Evolutionary conservation across 35 echinoderm and acorn worm genomes (phyloP).

Genomic region (Strongylocentrotus purpuratus): DNA sequence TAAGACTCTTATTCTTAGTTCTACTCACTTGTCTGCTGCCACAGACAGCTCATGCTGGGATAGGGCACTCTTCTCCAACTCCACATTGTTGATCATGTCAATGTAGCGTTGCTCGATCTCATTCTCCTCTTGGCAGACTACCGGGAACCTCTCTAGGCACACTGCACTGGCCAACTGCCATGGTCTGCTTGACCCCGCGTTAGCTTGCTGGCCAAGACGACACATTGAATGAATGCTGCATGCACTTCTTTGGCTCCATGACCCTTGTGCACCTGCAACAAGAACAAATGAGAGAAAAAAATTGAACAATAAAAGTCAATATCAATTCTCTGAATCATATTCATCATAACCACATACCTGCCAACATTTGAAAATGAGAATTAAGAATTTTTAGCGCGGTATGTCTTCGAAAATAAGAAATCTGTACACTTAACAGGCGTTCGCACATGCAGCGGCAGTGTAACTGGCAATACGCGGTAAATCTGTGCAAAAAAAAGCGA

Average conservation of each 20-base stretch:
- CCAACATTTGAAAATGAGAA: too few relatives aligned
- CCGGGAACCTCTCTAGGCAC: slow-evolving; percentile 87
- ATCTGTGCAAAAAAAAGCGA: too few relatives aligned
- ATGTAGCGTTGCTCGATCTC: slow-evolving; percentile 67
- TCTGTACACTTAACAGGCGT: too few relatives aligned
- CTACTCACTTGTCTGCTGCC: slow-evolving; percentile 62
- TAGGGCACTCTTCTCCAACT: slow-evolving; percentile 88
- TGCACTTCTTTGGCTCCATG: neutral
- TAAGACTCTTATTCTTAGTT: neutral
- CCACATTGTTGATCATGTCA: slow-evolving; percentile 64
- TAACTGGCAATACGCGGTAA: too few relatives aligned
- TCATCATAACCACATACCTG: too few relatives aligned
- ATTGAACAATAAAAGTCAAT: too few relatives aligned
- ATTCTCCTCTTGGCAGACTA: slow-evolving; percentile 62
- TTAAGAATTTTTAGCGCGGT: too few relatives aligned
- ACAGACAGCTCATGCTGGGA: slow-evolving; percentile 91
- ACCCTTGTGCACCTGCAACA: neutral
- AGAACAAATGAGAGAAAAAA: neutral
- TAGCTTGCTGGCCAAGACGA: neutral
- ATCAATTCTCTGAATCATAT: too few relatives aligned
- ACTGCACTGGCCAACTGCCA: slow-evolving; percentile 90
- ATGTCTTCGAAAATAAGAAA: too few relatives aligned
- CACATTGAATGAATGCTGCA: neutral
- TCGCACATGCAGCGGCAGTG: too few relatives aligned
- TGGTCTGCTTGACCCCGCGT: slow-evolving; percentile 11